These are phyloP conservation scores for Thera britannica DNA, from an alignment of 2,888 invertebrate species.

Conservation along the genomic window DNA sequence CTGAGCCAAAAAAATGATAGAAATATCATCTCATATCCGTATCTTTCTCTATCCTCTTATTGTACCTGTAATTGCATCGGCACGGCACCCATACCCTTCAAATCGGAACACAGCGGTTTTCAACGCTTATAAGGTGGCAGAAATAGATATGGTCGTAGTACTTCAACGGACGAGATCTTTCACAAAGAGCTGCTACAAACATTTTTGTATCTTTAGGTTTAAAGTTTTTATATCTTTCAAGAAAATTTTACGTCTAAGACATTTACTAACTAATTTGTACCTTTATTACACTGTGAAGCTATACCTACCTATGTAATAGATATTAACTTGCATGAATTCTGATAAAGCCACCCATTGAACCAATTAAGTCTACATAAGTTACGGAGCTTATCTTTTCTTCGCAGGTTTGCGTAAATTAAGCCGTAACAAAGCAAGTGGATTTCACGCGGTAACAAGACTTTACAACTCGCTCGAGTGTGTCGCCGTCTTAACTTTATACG, in stretches of 20 bases:
- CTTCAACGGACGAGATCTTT: too few relatives aligned
- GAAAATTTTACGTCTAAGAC: background rate
- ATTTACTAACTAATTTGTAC: conserved; percentile 8
- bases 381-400: conserved; percentile 50
- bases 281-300: conserved; percentile 30
- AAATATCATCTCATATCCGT: too few relatives aligned
- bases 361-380: conserved; percentile 52
- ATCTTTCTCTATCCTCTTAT: too few relatives aligned
- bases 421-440: conserved; percentile 53
- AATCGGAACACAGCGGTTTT: too few relatives aligned
- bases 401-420: conserved; percentile 52
- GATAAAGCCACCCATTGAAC: conserved; percentile 46
- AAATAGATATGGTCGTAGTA: too few relatives aligned
- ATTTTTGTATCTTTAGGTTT: too few relatives aligned
- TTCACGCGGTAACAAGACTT: conserved; percentile 57
- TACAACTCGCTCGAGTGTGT: conserved; percentile 54
- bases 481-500: conserved; percentile 59
- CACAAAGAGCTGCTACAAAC: too few relatives aligned
- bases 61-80: too few relatives aligned
- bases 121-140: too few relatives aligned
- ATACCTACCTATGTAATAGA: background rate
- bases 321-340: conserved; percentile 35
- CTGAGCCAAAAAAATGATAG: too few relatives aligned
- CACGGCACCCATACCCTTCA: too few relatives aligned
- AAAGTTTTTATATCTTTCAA: background rate